Conservation (phyloP, 1,140 invertebrate genomes). For the Lordiphosa mommai region DNA sequence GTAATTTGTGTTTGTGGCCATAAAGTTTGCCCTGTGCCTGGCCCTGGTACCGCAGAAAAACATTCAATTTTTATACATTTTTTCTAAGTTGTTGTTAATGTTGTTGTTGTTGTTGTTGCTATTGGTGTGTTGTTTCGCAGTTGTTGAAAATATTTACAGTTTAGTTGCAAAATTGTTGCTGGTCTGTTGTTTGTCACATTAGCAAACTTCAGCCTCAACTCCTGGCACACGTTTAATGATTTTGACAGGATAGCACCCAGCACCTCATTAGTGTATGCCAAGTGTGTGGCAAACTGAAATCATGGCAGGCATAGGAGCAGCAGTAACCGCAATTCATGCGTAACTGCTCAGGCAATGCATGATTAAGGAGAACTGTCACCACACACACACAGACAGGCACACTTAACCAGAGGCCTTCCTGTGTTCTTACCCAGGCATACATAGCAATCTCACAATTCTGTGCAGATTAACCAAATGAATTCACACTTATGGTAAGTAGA, state of each 20-base stretch:
- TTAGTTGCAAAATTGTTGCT: constrained; percentile 32
- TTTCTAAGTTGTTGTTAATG: constrained; percentile 10
- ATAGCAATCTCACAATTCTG: constrained; percentile 55
- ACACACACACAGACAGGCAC: constrained; percentile 13
- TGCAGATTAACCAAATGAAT: constrained; percentile 74
- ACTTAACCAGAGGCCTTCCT: constrained; percentile 1
- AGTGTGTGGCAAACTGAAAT: constrained; percentile 12
- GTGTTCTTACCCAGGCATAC: not conserved
- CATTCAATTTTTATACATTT: constrained; percentile 43
- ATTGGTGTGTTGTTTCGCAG: constrained; percentile 7
- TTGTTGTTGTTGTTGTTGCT: constrained; percentile 30
- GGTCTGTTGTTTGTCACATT: constrained; percentile 51
- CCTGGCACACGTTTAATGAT: constrained; percentile 35
- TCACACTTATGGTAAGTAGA: constrained; percentile 55
- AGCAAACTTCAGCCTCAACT: constrained; percentile 33
- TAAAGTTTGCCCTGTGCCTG: constrained; percentile 55
- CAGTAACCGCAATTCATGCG: constrained; percentile 1
- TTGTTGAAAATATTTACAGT: constrained; percentile 64
- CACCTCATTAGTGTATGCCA: constrained; percentile 35
- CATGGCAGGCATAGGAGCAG: constrained; percentile 18
- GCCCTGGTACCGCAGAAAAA: constrained; percentile 33
- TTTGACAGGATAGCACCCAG: constrained; percentile 28
- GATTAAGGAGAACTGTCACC: constrained; percentile 10
- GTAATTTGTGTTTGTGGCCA: constrained; percentile 74
- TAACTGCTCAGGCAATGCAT: constrained; percentile 26